Evolutionary conservation across 2,888 invertebrate species (phyloP), one percentile per base, ranked within the genome.

Genomic region (Charanyca ferruginea): DNA sequence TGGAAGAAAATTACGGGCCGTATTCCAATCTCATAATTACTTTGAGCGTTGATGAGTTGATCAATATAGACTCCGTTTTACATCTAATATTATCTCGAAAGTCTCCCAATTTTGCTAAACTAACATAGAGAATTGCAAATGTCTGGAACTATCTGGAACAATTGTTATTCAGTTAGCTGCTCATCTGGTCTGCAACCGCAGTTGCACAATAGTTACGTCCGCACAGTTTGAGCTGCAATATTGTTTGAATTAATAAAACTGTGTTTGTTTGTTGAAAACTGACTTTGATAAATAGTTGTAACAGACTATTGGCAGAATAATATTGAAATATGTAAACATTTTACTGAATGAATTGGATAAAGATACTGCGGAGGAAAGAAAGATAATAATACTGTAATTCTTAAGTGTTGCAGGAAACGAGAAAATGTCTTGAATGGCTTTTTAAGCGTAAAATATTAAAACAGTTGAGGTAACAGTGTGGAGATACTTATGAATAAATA

Each of bases 1-100:
- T 60, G 66, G 73, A 75, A 53, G 51, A 51, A 73, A 77, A 68
- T 67, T 63, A 70, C 63, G 44, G 16, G 22, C 22, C 20, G 59
- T 74, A 74, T 70, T 61, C 55, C 47, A 38, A 62, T 64, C 42
- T 73, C 54, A 58, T 80, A 75, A 80, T 77, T 77, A 61, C 54
- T 59, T 64, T 53, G 44, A 62, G 28, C 66, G 67, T 68, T 68
- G 72, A 75, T 66, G 66, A 52, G 55, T 68, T 62, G 57, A 69
- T 72, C 65, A 61, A 65, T 54, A 51, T 54, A 51, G 48, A 55
- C 54, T 41, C 25, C 66, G 53, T 66, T 68, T 58, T 60, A 44
- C 53, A 65, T 68, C 44, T 78, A 78, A 75, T 80, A 73, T 55
- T 32, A 58, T 42, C 60, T 51, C 18, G 1, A 28, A 28, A 52